Conservation (phyloP, 2,797 vertebrate genomes). For the Pantherophis alleghaniensis region DNA sequence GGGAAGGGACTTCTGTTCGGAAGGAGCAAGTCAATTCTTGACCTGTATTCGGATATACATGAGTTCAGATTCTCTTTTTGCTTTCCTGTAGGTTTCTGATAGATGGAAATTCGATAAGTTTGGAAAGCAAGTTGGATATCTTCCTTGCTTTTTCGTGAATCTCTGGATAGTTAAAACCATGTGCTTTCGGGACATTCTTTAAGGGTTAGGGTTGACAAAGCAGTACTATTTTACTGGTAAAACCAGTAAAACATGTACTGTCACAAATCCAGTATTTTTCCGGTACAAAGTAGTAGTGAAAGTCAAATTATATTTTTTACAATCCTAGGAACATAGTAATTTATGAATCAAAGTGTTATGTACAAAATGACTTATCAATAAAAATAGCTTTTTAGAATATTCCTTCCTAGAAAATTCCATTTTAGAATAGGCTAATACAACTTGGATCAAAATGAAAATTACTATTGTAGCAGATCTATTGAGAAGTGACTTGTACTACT, state of each 20-base stretch:
- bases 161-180: not conserved
- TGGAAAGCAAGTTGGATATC: not conserved
- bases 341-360: not conserved
- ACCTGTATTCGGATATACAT: not conserved
- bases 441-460: not conserved
- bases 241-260: not conserved
- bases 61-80: not conserved
- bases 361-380: not conserved
- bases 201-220: not conserved
- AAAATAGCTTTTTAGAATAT: not conserved
- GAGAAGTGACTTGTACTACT: not conserved
- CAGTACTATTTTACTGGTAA: not conserved
- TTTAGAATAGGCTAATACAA: not conserved
- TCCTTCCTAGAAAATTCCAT: no score
- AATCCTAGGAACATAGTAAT: not conserved
- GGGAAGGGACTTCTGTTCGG: not conserved
- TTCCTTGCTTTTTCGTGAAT: not conserved
- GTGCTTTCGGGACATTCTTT: not conserved
- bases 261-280: not conserved
- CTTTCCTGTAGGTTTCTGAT: not conserved
- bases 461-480: not conserved
- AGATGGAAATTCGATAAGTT: not conserved
- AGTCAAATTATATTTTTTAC: not conserved
- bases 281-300: not conserved
- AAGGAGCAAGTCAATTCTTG: not conserved